Evolutionary conservation across 2,888 invertebrate genomes (phyloP).

Genomic region (Eubasilissa splendida): DNA sequence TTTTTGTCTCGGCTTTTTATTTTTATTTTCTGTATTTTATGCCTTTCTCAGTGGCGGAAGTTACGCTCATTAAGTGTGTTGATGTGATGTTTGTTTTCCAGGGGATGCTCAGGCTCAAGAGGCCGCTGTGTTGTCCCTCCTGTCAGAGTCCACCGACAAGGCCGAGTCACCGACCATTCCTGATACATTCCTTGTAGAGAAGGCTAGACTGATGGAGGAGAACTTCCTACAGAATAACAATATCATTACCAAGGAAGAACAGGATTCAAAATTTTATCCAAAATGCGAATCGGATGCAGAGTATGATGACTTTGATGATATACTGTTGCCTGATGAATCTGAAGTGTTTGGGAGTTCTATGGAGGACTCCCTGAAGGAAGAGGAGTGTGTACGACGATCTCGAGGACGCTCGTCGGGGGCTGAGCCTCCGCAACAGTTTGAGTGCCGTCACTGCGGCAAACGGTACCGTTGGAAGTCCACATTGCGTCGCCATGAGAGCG

Average conservation of each 20-base stretch:
- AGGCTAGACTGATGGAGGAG: slow-evolving; percentile 66
- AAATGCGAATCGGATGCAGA: slow-evolving; percentile 71
- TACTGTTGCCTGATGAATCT: slow-evolving; percentile 69
- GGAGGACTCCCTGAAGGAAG: slow-evolving; percentile 47
- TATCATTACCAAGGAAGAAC: slow-evolving; percentile 58
- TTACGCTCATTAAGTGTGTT: slow-evolving; percentile 36
- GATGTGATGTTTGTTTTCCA: slow-evolving; percentile 53
- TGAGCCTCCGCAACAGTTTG: slow-evolving; percentile 77
- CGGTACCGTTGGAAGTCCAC: slow-evolving; percentile 91
- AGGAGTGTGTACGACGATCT: slow-evolving; percentile 32
- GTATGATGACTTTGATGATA: slow-evolving; percentile 72
- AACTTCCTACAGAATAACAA: slow-evolving; percentile 69
- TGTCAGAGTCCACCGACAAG: slow-evolving; percentile 4
- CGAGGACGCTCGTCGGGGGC: slow-evolving; percentile 61
- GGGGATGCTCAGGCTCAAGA: slow-evolving; percentile 39
- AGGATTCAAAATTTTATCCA: slow-evolving; percentile 60
- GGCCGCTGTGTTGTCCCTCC: slow-evolving; percentile 28
- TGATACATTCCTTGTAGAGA: slow-evolving; percentile 62
- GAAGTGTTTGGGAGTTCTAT: slow-evolving; percentile 62
- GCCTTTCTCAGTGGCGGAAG: slow-evolving; percentile 15
- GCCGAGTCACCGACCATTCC: slow-evolving; percentile 57
- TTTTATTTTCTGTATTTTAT: slow-evolving; percentile 44
- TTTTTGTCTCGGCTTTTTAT: slow-evolving; percentile 58
- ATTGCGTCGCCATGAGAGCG: slow-evolving; percentile 85
- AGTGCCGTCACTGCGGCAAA: slow-evolving; percentile 88